A percentile compares a stretch with the other conserved stretches of the same genome.
These are phyloP conservation scores for Limnephilus rhombicus DNA, from an alignment of 2,888 invertebrate genomes.

Conservation along the genomic window DNA sequence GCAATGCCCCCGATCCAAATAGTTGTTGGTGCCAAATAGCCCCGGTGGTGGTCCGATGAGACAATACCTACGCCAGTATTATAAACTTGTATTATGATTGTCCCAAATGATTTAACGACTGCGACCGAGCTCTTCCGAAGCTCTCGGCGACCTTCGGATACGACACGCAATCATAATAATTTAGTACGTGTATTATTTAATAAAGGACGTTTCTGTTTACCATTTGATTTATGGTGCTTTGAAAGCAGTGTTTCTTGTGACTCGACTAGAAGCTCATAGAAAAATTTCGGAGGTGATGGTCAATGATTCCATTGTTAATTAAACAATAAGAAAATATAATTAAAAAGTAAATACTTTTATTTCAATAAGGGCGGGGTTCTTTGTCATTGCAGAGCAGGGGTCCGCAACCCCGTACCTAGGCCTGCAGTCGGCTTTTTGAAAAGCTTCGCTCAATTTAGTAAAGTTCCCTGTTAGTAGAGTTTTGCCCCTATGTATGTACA, in stretches of 20 bases:
- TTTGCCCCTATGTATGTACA: too few relatives aligned
- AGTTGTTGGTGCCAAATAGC: constrained; percentile 36
- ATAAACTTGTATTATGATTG: background rate
- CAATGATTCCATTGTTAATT: background rate
- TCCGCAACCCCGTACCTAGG: too few relatives aligned
- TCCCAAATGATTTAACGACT: constrained; percentile 33
- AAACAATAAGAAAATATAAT: background rate
- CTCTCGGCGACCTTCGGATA: constrained; percentile 3
- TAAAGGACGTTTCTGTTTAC: background rate
- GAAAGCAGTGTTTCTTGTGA: background rate
- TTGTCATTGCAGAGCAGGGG: background rate
- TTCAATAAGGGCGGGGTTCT: background rate
- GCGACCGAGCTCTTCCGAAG: constrained; percentile 31
- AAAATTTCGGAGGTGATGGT: background rate
- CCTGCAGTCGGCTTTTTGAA: too few relatives aligned
- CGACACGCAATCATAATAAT: constrained; percentile 8
- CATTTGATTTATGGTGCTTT: background rate
- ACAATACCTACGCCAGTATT: constrained; percentile 3
- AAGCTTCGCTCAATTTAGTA: too few relatives aligned
- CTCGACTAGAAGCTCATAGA: background rate
- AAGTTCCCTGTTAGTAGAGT: too few relatives aligned
- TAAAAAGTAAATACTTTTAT: background rate
- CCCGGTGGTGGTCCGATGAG: constrained; percentile 20
- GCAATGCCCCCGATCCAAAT: constrained; percentile 30
- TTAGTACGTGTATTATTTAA: constrained; percentile 1